Evolutionary conservation across 1,140 invertebrate species (phyloP), one percentile per base, ranked within the genome.

Genomic region (Dufourea novaeangliae): DNA sequence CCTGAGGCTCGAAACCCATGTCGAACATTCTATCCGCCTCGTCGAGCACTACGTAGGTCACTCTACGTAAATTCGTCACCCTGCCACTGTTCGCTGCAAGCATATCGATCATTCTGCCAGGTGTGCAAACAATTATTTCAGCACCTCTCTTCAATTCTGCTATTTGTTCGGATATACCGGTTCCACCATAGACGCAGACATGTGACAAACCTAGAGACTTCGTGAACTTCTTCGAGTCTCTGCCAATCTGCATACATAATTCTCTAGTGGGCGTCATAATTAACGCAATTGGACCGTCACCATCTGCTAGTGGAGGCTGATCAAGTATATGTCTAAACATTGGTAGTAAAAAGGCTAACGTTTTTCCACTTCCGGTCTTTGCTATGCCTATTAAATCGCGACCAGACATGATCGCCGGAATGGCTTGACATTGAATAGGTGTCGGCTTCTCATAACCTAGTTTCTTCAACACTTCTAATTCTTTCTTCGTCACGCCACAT

Each of bases 11-110:
- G 92, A 99, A 99, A 22, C 99, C 99, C 98, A 99, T 99, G 89
- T 99, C 99, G 90, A 99, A 99, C 99, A 99, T 99, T 44, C 99
- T 93, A 92, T 99, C 99, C 2, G 99, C 99, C 93, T 99, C 99
- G 92, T 99, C 99, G 2, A 99, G 91, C 0, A 99, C 99, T 41
- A 99, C 95, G 90, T 99, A 99, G 0, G 98, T 99, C 37, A 98
- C 98, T 44, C 99, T 92, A 32, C 97, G 93, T 46, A 99, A 92
- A 94, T 99, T 99, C 0, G 99, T 99, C 0, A 99, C 99, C 79
- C 98, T 94, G 0, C 98, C 99, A 72, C 96, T 98, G 91, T 99
- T 99, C 6, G 98, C 99, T 0, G 98, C 98, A 66, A 99, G 91
- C 98, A 99, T 99, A 90, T 99, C 99, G 87, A 99, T 99, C 99